Evolutionary conservation across 1,140 invertebrate genomes (phyloP), one percentile per base, ranked within the genome.

Genomic region (Copidosoma floridanum): DNA sequence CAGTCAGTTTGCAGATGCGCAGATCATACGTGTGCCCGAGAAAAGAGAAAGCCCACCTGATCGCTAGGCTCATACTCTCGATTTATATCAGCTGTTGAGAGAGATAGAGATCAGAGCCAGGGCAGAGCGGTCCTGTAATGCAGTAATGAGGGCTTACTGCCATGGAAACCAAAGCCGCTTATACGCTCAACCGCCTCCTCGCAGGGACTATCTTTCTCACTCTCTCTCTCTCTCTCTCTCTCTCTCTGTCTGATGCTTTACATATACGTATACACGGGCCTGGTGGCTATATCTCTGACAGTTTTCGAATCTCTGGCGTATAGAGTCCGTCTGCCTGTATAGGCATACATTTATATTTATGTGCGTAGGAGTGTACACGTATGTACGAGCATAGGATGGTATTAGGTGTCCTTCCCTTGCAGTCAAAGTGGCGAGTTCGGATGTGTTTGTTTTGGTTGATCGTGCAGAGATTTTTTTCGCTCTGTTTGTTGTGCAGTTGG

Each of bases 121-220:
- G n/a, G n/a, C n/a, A n/a, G n/a, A 32, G 70, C 74, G 69, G 32
- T 18, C 70, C 73, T 71, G 75, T 80, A 81, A 80, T 80, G 75
- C 77, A 79, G 75, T 80, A 80, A 81, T 80, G 77, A 81, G 77
- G 73, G 75, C 76, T 81, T 80, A 79, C 77, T 81, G 77, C 77
- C 77, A 80, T 80, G 77, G 78, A 79, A 80, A 80, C 78, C 75
- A 79, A 80, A 80, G 76, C 78, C 73, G 77, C 77, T 80, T 80
- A 80, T 71, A n/a, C 73, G 20, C 70, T 71, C 77, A 74, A 75
- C 77, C 77, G 74, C 76, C 78, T 74, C 26, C 37, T 18, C n/a
- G n/a, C n/a, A n/a, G n/a, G n/a, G n/a, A n/a, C n/a, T n/a, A n/a
- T 57, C 65, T 55, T 43, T 40, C 59, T 57, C 58, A 32, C 52